A percentile compares a stretch with the other conserved stretches of the same genome.
Conservation (phyloP, 2,797 vertebrate species). For the Tenualosa ilisha region DNA sequence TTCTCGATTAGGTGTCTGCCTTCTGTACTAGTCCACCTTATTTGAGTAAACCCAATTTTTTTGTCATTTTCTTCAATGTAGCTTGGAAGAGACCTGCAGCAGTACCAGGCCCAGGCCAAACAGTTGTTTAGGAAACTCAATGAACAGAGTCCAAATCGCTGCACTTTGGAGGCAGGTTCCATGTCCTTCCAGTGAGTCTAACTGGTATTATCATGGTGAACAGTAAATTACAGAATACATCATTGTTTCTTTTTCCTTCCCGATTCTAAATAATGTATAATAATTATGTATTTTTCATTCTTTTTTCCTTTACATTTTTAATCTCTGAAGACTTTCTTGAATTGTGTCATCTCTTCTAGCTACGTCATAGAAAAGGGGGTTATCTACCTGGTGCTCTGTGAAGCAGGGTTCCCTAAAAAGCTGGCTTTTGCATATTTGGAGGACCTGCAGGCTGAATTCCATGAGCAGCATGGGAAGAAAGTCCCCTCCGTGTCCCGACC, state of each 20-base stretch:
- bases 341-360: conserved; percentile 65
- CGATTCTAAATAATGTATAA: not conserved
- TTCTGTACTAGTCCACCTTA: not conserved
- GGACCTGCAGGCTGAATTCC: conserved; percentile 94
- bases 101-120: conserved; percentile 98
- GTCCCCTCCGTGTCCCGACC: conserved; percentile 93
- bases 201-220: not conserved
- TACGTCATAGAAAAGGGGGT: conserved; percentile 96
- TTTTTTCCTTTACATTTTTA: not conserved
- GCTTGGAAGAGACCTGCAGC: conserved; percentile 94
- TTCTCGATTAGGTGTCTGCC: not conserved
- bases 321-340: not conserved
- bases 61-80: conserved; percentile 60
- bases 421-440: conserved; percentile 95
- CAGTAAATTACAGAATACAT: not conserved
- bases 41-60: not conserved
- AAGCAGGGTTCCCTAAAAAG: conserved; percentile 95
- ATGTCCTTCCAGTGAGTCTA: conserved; percentile 95
- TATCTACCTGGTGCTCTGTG: conserved; percentile 93
- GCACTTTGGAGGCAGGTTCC: conserved; percentile 91
- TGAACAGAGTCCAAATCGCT: conserved; percentile 96
- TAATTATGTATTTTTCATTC: not conserved
- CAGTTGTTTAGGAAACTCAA: conserved; percentile 96
- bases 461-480: conserved; percentile 96
- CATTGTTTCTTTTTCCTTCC: not conserved